phyloP scores from a whole-genome alignment of 1,140 invertebrate genomes.

The Pogonomyrmex barbatus region DNA sequence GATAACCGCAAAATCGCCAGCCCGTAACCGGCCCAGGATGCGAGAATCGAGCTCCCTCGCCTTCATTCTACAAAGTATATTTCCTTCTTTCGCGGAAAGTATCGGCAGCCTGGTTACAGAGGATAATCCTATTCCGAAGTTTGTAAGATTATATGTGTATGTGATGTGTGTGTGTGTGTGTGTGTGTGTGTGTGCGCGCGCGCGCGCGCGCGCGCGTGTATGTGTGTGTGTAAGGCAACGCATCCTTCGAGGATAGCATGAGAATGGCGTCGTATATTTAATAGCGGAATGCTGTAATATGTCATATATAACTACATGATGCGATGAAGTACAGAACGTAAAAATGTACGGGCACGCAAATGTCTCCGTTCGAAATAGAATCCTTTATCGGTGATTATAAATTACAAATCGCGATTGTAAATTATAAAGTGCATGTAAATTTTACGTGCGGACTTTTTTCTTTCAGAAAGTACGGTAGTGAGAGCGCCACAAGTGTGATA shows the following conservation, averaged over 20 bases:
- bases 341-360: not conserved
- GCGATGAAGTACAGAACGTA: not conserved
- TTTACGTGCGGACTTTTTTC: not conserved
- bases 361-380: not conserved
- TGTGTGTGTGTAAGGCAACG: not conserved
- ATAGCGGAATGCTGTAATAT: not conserved
- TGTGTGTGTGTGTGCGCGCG: too few relatives aligned
- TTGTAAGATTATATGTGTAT: not conserved
- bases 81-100: not conserved
- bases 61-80: not conserved
- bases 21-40: not conserved
- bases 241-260: not conserved
- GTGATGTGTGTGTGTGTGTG: too few relatives aligned
- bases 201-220: fast-evolving
- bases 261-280: not conserved
- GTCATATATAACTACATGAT: not conserved
- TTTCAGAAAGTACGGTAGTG: not conserved
- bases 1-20: constrained; percentile 52
- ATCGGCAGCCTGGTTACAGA: constrained; percentile 11
- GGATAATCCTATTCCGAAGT: constrained; percentile 21
- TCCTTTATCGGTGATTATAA: not conserved
- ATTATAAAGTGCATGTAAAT: not conserved
- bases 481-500: not conserved
- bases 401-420: not conserved
- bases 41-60: not conserved